A percentile compares a stretch with the other conserved stretches of the same genome.
Conservation (phyloP, 2,113 vertebrate species). For the Vombatus ursinus region DNA sequence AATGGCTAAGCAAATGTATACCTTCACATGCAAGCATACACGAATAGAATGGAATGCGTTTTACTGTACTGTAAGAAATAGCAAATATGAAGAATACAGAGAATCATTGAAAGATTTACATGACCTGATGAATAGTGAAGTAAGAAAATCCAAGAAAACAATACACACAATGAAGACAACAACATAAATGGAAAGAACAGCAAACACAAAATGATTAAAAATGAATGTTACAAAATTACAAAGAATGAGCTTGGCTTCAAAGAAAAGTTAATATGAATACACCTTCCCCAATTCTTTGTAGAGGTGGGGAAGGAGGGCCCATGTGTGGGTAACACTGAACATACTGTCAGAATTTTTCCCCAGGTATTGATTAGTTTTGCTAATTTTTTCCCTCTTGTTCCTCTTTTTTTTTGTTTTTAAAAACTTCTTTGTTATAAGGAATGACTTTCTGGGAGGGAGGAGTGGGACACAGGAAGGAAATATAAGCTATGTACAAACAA, state of each 20-base stretch:
- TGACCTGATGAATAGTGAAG: neutral
- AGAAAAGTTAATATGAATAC: neutral
- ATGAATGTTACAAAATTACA: neutral
- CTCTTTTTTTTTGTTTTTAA: neutral
- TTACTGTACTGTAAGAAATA: neutral
- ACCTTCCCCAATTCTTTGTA: neutral
- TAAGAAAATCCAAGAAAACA: neutral
- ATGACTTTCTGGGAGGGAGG: neutral
- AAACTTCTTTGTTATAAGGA: neutral
- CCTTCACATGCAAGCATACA: neutral
- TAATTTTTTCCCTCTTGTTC: neutral
- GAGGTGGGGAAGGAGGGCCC: neutral
- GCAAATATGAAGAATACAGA: neutral
- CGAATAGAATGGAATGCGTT: neutral
- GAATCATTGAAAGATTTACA: neutral
- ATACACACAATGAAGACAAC: neutral
- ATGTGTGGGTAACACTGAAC: neutral
- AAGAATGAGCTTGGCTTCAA: neutral
- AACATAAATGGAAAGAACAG: neutral
- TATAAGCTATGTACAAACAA: neutral
- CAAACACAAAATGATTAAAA: neutral
- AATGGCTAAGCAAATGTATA: neutral
- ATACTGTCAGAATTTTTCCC: neutral
- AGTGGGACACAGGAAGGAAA: neutral
- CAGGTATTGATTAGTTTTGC: neutral